Evolutionary conservation across 2,797 vertebrate species (phyloP).

Genomic region (Catharus ustulatus): DNA sequence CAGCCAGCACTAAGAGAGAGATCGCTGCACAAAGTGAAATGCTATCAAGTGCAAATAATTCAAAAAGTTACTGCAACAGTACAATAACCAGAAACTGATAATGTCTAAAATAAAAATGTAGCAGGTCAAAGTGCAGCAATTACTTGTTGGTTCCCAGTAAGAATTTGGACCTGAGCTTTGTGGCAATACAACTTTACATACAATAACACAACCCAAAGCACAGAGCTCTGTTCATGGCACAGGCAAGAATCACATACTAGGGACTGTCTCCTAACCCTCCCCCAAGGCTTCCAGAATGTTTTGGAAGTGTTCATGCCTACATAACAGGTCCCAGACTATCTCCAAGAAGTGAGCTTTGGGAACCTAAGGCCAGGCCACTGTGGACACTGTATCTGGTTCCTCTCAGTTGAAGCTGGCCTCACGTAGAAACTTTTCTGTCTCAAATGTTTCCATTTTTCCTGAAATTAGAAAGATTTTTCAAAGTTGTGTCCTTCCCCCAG

Average conservation of each 20-base stretch:
- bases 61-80: neutral
- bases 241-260: rapidly evolving
- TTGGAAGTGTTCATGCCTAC: neutral
- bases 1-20: neutral
- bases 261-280: neutral
- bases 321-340: neutral
- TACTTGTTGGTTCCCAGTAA: neutral
- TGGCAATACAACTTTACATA: neutral
- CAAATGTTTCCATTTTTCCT: neutral
- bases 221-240: rapidly evolving
- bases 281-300: neutral
- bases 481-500: neutral
- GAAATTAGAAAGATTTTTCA: neutral
- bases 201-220: rapidly evolving
- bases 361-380: neutral
- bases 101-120: neutral
- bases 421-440: neutral
- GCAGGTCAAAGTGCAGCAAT: neutral
- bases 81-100: neutral
- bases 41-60: neutral
- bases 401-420: neutral
- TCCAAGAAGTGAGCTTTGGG: neutral
- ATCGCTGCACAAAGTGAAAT: neutral
- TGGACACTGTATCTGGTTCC: neutral
- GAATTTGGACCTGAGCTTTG: neutral